Percentiles rank a stretch among this genome's conserved stretches.
These are phyloP conservation scores for Acanthurus lineatus DNA, from an alignment of 2,797 vertebrate genomes.

Conservation along the genomic window DNA sequence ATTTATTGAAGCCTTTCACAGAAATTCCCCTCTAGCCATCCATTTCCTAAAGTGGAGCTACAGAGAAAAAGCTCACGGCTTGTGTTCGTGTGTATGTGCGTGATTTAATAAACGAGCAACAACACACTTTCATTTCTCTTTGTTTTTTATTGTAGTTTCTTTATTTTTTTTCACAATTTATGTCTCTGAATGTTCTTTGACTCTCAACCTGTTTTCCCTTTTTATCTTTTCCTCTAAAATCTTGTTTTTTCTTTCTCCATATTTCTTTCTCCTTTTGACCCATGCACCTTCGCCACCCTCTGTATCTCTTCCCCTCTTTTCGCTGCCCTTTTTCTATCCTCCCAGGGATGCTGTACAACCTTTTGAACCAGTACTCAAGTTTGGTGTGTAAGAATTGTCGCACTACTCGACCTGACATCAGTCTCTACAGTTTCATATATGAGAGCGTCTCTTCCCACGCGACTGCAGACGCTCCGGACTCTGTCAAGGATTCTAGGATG, in stretches of 20 bases:
- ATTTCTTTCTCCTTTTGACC: constrained; percentile 24
- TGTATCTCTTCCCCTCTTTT: constrained; percentile 28
- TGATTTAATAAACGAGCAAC: constrained; percentile 76
- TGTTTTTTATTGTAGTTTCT: too few species aligned
- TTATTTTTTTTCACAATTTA: constrained; percentile 18
- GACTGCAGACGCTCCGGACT: constrained; percentile 54
- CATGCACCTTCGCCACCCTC: not conserved
- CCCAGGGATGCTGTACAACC: constrained; percentile 89
- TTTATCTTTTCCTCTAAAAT: constrained; percentile 41
- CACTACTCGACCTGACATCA: constrained; percentile 86
- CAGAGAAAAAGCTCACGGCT: constrained; percentile 62
- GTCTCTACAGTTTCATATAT: constrained; percentile 92
- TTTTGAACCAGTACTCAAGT: constrained; percentile 90
- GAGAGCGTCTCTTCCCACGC: constrained; percentile 78
- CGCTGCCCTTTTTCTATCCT: constrained; percentile 8
- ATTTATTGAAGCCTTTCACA: constrained; percentile 87
- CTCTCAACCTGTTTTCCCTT: constrained; percentile 26
- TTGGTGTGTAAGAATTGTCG: constrained; percentile 90
- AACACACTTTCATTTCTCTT: constrained; percentile 46
- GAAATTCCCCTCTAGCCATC: constrained; percentile 83
- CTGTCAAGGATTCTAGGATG: constrained; percentile 62
- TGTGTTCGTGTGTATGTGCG: constrained; percentile 45
- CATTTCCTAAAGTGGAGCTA: constrained; percentile 85
- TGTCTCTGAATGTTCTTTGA: constrained; percentile 36
- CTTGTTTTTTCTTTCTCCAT: constrained; percentile 12